Evolutionary conservation across 2,113 vertebrate genomes (phyloP), one percentile per base, ranked within the genome.

Genomic region (Chlorocebus sabaeus): DNA sequence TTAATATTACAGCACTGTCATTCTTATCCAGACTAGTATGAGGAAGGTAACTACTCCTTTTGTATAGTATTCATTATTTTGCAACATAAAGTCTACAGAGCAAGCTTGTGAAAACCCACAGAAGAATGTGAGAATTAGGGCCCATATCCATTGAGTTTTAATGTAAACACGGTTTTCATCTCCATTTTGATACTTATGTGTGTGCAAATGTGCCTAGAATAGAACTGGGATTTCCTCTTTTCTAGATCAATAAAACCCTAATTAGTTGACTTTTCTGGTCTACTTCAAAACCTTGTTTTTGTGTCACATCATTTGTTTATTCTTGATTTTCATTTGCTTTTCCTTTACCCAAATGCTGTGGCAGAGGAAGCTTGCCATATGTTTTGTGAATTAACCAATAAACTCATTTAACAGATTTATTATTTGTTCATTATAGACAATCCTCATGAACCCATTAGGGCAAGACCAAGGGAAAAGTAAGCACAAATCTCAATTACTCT

Each of bases 341-440:
- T 93, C 25, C 43, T 90, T 95, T 93, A 70, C 80, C 73, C 27
- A 92, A 96, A 96, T 82, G 93, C 50, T 96, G 80, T 75, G 68
- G 92, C 68, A 95, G 52, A 95, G 64, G 76, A 80, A 95, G 92
- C n/a, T 48, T 93, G 55, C 95, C 92, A 96, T 98, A 97, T 96
- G 95, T 95, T 97, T 96, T 95, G 92, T 96, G 93, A 96, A 97
- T 96, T 97, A 97, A 89, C 61, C 93, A 80, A 95, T 97, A 92
- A 97, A 96, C 72, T 87, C 76, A 96, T 96, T 97, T 79, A 81
- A 95, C 67, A 97, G 93, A 96, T 84, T 57, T 52, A 82, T 1
- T 93, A 80, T 95, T 98, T 97, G 92, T 90, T 96, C 93, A 68
- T 95, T 45, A 67, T 18, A 93, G 89, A 78, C 70, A 87, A 73